Conservation (phyloP, 2,888 invertebrate genomes). For the Limnephilus auricula region DNA sequence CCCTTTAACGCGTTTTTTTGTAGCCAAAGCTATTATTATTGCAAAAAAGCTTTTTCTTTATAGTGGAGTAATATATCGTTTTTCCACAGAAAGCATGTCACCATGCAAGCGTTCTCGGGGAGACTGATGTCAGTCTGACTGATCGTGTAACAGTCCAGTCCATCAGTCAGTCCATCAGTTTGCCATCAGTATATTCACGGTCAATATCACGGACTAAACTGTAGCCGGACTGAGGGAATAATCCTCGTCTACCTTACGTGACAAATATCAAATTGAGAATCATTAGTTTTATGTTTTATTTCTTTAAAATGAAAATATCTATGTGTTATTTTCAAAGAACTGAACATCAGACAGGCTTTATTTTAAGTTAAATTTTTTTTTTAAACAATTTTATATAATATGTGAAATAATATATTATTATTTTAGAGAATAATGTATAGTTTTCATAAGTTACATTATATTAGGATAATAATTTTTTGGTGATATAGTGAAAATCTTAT, state of each 20-base stretch:
- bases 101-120: too few relatives aligned
- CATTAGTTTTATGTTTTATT: not conserved
- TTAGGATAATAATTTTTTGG: not conserved
- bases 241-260: not conserved
- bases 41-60: too few relatives aligned
- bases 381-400: constrained; percentile 6
- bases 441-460: constrained; percentile 17
- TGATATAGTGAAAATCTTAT: constrained; percentile 19
- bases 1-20: too few relatives aligned
- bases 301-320: constrained; percentile 11
- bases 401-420: constrained; percentile 33
- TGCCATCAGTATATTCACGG: too few relatives aligned
- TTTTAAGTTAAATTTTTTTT: constrained; percentile 13
- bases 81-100: too few relatives aligned
- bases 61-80: too few relatives aligned
- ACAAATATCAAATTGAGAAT: not conserved
- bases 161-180: too few relatives aligned
- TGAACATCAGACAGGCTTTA: constrained; percentile 23
- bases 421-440: constrained; percentile 18
- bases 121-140: too few relatives aligned
- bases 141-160: too few relatives aligned
- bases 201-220: too few relatives aligned
- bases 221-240: too few relatives aligned
- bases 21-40: too few relatives aligned
- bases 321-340: constrained; percentile 15